phyloP scores from a whole-genome alignment of 2,113 vertebrate genomes.

The Arizona elegans region DNA sequence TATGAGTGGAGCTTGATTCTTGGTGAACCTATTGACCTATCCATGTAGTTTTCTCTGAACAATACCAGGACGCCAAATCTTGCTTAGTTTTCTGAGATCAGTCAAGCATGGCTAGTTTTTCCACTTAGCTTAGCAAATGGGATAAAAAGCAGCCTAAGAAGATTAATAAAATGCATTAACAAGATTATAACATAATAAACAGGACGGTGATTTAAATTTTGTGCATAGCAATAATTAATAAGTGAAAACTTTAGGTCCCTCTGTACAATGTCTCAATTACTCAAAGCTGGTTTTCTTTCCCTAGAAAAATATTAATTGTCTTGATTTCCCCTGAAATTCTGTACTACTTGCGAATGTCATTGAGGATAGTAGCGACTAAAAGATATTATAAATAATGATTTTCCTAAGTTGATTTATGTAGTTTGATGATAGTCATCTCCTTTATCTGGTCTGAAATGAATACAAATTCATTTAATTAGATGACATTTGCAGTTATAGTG shows the following conservation, averaged over 20 bases:
- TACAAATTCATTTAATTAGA: neutral
- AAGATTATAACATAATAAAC: neutral
- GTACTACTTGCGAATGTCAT: neutral
- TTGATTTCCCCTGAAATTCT: neutral
- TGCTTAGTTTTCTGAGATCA: neutral
- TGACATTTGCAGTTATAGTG: neutral
- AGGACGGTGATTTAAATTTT: neutral
- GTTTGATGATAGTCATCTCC: neutral
- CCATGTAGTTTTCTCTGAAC: neutral
- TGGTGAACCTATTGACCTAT: neutral
- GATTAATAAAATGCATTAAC: neutral
- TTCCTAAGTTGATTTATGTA: neutral
- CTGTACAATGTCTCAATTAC: neutral
- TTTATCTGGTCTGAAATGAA: neutral
- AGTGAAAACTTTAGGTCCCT: neutral
- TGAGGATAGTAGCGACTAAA: neutral
- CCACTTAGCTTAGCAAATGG: neutral
- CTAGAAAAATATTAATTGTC: neutral
- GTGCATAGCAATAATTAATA: neutral
- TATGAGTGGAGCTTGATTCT: neutral
- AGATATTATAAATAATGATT: neutral
- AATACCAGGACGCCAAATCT: neutral
- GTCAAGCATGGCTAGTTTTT: neutral
- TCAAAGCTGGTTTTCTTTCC: neutral
- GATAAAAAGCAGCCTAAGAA: neutral